Evolutionary conservation across 1,140 invertebrate species (phyloP).

Genomic region (Drosophila oshimai): DNA sequence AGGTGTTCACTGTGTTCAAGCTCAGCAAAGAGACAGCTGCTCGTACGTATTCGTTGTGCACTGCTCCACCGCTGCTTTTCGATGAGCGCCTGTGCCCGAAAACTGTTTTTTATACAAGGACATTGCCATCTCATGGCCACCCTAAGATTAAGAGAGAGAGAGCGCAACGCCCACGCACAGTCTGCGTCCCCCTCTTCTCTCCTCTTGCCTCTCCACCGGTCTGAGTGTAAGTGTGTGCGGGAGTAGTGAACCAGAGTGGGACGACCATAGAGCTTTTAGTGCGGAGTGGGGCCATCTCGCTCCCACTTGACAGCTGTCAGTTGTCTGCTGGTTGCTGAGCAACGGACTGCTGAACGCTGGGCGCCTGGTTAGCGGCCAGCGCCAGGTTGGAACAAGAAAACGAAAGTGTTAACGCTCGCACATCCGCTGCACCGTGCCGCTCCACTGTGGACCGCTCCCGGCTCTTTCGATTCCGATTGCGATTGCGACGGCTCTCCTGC

Average conservation of each 20-base stretch:
- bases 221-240: neutral
- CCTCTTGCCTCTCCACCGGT: too few species aligned
- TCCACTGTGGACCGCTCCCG: constrained; percentile 3
- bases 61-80: constrained; percentile 9
- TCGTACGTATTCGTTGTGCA: neutral
- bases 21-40: neutral
- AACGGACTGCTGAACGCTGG: constrained; percentile 40
- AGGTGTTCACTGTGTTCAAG: neutral
- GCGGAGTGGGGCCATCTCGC: neutral
- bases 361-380: constrained; percentile 81
- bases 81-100: constrained; percentile 63
- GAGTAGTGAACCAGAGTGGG: constrained; percentile 11
- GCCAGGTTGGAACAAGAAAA: constrained; percentile 82
- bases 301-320: too few species aligned
- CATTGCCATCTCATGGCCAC: constrained; percentile 62
- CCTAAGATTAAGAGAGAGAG: constrained; percentile 12
- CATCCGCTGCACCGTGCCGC: neutral
- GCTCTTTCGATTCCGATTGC: neutral
- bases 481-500: neutral
- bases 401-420: constrained; percentile 74
- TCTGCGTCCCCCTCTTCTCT: neutral
- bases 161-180: neutral
- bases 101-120: constrained; percentile 82
- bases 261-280: constrained; percentile 1
- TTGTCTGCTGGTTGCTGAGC: constrained; percentile 6